These are phyloP conservation scores for Ceratosolen fusciceps DNA, from an alignment of 1,140 invertebrate genomes.

Conservation along the genomic window DNA sequence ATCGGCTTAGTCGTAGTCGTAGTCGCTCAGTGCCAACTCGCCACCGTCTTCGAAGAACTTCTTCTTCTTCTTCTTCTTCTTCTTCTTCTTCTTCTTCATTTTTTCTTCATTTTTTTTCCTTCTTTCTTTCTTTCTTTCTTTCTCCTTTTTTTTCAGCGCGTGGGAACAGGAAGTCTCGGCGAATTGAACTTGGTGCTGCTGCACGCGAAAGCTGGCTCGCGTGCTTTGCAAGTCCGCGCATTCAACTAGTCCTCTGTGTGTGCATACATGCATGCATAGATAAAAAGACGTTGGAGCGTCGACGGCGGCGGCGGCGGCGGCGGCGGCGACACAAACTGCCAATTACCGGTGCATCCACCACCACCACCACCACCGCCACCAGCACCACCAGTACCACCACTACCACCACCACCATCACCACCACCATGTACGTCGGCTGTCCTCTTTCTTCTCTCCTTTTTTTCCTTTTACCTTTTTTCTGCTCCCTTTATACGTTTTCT, in stretches of 20 bases:
- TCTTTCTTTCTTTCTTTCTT: not conserved
- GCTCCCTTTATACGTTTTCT: too few relatives aligned
- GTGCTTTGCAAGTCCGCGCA: slow-evolving; percentile 42
- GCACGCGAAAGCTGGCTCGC: slow-evolving; percentile 46
- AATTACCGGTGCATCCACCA: slow-evolving; percentile 24
- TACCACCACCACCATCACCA: too few relatives aligned
- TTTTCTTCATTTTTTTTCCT: not conserved
- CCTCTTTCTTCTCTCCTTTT: too few relatives aligned
- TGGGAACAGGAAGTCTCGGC: slow-evolving; percentile 45
- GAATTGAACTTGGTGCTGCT: slow-evolving; percentile 5
- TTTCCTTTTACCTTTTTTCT: not conserved
- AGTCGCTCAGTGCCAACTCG: not conserved
- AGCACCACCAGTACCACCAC: too few relatives aligned
- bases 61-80: not conserved
- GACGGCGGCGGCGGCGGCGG: not conserved
- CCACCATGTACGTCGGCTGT: not conserved
- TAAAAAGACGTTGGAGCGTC: slow-evolving; percentile 35
- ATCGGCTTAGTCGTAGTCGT: not conserved
- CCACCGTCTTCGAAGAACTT: not conserved
- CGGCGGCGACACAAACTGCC: slow-evolving; percentile 4
- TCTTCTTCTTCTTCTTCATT: not conserved
- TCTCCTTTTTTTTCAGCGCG: slow-evolving; percentile 26
- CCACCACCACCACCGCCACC: too few relatives aligned
- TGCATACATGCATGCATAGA: slow-evolving; percentile 18
- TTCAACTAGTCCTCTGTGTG: slow-evolving; percentile 27